Evolutionary conservation across 1,140 invertebrate species (phyloP), one percentile per base, ranked within the genome.

Genomic region (Anagrus nilaparvatae): DNA sequence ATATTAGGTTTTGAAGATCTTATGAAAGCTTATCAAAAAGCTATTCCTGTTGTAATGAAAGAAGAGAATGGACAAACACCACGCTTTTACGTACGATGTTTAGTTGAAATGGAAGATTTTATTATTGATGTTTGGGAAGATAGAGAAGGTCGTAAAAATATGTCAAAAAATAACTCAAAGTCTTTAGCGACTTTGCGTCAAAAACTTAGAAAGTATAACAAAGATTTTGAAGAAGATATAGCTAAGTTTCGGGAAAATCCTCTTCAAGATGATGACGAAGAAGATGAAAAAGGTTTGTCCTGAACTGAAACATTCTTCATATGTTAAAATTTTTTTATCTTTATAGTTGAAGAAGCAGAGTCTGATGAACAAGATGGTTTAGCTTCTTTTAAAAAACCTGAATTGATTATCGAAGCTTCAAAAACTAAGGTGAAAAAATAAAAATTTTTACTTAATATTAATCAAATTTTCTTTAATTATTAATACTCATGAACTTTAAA

Each of bases 71-170:
- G 92, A n/a, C 72, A 82, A 46, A 88, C 87, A 13, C 95, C 95
- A 5, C 75, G 86, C 28, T 98, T 98, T 66, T 97, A 91, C 55
- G 67, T 92, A 18, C 74, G 86, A 17, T 87, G 82, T 62, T 65
- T 97, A 27, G 86, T 82, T 4, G 94, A 98, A 63, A 71, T 98
- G 58, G 94, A 98, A 59, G 91, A 95, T 59, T 98, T 97, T 65
- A 83, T 97, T 8, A 84, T 78, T 53, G 84, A 91, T 54, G 78
- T 86, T 20, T 91, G 87, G 87, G 81, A 85, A 54, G 86, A 91
- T 59, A 71, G 80, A n/a, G 82, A 86, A 37, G 76, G 76, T 33
- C 59, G 82, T 9, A 88, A 89, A 61, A 82, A 77, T 51, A 76
- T 92, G 78, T 87, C 78, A 9, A 92, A 91, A 64, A 82, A 80